Base-by-base conservation (phyloP, 2,888 invertebrate species). In the Ophion ventricosus region DNA sequence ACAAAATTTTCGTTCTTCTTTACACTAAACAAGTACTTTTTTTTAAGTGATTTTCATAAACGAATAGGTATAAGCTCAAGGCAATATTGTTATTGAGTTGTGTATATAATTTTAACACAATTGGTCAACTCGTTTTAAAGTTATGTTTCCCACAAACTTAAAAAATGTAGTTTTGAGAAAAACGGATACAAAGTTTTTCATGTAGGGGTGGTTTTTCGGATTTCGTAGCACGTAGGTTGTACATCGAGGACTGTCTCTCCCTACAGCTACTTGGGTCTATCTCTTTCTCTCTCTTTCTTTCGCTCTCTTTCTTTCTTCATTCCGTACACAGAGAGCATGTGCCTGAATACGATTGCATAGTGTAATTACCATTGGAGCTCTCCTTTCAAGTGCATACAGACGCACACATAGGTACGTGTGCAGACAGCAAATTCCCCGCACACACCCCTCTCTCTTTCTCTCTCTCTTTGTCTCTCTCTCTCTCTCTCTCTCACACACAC, bases 301-400 rank as follows among this genome's bases (percentile, higher is more conserved):
- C 11, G 20, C 57, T 29, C 61, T 78, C 61, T n/a, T 26, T 61
- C 29, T 69, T 57, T 61, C 25, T 59, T 40, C 29, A 49, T 69
- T 76, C 49, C 20, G 77, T 57, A 43, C 40, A 20, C 66, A 69
- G 67, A 29, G 77, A 73, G 74, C 81, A 69, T 81, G 61, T 69
- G 81, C 80, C 69, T 69, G 77, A 84, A 77, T 81, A 77, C 78
- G 84, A 84, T 81, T 84, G 81, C 81, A 81, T 67, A 81, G 81
- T 84, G 74, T 84, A 84, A 84, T 84, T 81, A 81, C 64, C 74
- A 57, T 56, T 43, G 81, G 64, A 64, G 73, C 57, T 73, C 63
- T 78, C 17, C 14, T 54, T n/a, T 67, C 29, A 29, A 72, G 64
- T 57, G 49, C 35, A 35, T 43, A 72, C 75, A 66, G 54, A 40